Evolutionary conservation across 2,113 vertebrate species (phyloP).

Genomic region (Morone saxatilis): DNA sequence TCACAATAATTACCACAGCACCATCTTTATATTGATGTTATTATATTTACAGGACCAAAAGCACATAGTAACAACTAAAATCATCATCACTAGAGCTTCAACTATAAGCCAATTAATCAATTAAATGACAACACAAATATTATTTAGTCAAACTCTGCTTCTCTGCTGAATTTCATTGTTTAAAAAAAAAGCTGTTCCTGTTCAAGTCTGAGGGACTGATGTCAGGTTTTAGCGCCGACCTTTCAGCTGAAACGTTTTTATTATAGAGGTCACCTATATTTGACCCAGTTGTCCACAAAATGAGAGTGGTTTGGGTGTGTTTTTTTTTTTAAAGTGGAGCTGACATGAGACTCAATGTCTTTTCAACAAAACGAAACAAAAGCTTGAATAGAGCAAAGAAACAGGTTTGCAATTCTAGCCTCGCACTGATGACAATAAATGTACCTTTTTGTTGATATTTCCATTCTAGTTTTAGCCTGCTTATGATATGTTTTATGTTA

Average conservation of each 20-base stretch:
- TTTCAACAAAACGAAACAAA: constrained; percentile 8
- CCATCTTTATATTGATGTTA: too few relatives aligned
- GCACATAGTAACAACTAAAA: too few relatives aligned
- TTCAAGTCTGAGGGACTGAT: not conserved
- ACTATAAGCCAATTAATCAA: too few relatives aligned
- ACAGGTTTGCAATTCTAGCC: not conserved
- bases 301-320: not conserved
- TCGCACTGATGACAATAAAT: not conserved
- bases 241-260: not conserved
- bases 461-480: not conserved
- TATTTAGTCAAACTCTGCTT: not conserved
- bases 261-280: not conserved
- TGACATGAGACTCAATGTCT: not conserved
- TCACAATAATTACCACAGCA: too few relatives aligned
- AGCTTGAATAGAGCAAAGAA: not conserved
- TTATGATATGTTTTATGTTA: not conserved
- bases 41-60: too few relatives aligned
- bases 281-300: constrained; percentile 11
- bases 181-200: not conserved
- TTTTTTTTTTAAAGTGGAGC: not conserved
- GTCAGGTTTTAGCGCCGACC: not conserved
- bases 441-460: not conserved
- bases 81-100: too few relatives aligned
- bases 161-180: not conserved
- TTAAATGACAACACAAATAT: not conserved